phyloP scores from a whole-genome alignment of 2,113 vertebrate genomes.

The Panurus biarmicus region DNA sequence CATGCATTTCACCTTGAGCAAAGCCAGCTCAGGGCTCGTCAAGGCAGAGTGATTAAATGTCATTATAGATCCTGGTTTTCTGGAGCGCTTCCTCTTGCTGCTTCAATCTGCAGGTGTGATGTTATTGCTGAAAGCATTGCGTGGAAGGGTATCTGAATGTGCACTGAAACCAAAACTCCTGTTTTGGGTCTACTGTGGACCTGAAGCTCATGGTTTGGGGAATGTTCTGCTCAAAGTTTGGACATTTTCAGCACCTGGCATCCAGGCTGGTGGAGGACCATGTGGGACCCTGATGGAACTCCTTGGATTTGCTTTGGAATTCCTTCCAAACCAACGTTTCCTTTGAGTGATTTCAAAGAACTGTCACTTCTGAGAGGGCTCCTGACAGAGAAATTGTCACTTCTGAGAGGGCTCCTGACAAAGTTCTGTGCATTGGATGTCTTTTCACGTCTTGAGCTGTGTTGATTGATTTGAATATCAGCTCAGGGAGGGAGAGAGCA shows the following conservation, averaged over 20 bases:
- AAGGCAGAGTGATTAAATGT: neutral
- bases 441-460: neutral
- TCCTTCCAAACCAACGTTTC: neutral
- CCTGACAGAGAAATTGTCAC: neutral
- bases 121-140: rapidly evolving
- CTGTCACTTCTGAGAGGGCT: neutral
- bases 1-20: rapidly evolving
- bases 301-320: neutral
- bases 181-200: neutral
- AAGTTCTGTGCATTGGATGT: neutral
- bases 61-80: neutral
- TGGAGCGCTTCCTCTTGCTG: neutral
- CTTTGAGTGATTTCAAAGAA: neutral
- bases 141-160: rapidly evolving
- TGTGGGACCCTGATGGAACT: neutral
- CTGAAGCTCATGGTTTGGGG: neutral
- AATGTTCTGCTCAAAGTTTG: rapidly evolving
- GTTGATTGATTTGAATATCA: neutral
- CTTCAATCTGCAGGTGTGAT: neutral
- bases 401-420: neutral
- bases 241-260: neutral
- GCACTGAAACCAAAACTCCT: neutral
- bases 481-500: neutral
- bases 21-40: neutral
- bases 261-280: neutral